phyloP scores from a whole-genome alignment of 2,113 vertebrate genomes.

The Diglossa brunneiventris region DNA sequence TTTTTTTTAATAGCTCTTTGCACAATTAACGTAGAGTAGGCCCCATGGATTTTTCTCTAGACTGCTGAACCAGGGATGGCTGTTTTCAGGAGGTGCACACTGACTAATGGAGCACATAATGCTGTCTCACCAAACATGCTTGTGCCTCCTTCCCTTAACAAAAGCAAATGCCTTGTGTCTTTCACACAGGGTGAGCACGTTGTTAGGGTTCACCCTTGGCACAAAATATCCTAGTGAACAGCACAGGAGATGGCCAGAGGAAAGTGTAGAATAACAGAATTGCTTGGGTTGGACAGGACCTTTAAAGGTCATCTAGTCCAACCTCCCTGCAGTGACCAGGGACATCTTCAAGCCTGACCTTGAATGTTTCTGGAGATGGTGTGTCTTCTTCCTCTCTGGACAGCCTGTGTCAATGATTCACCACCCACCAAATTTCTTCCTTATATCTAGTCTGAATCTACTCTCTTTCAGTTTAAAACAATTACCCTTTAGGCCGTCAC shows the following conservation, averaged over 20 bases:
- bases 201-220: background rate
- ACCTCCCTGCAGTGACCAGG: background rate
- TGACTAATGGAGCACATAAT: background rate
- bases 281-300: background rate
- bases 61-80: background rate
- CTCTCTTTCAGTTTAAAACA: background rate
- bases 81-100: background rate
- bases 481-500: background rate
- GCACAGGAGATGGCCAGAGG: background rate
- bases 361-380: background rate
- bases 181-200: background rate
- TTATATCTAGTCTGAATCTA: background rate
- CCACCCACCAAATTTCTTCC: background rate
- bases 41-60: background rate
- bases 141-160: background rate
- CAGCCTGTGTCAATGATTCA: background rate
- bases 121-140: background rate
- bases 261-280: background rate
- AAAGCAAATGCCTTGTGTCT: background rate
- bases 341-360: background rate
- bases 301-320: background rate
- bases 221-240: background rate
- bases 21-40: background rate
- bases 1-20: background rate
- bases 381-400: too few species aligned